Conservation (phyloP, 37 sponge, comb jelly and placozoan genomes). For the Oopsacas minuta region DNA sequence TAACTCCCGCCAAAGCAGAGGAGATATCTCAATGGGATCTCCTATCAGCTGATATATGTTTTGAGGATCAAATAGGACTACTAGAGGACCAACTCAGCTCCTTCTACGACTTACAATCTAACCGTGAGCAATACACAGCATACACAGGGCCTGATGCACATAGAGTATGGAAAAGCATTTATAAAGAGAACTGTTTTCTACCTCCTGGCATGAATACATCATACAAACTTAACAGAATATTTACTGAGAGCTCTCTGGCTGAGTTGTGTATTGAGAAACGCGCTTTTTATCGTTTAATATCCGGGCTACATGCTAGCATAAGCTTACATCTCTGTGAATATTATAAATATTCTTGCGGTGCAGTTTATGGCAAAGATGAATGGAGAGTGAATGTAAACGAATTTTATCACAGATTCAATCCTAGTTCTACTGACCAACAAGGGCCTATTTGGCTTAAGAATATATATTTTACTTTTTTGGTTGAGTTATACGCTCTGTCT, state of each 20-base stretch:
- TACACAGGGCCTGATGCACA: conserved; percentile 64
- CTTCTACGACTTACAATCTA: conserved; percentile 47
- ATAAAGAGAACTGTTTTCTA: conserved; percentile 90
- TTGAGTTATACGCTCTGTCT: conserved; percentile 72
- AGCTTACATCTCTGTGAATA: conserved; percentile 77
- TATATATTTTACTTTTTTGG: conserved; percentile 81
- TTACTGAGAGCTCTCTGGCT: conserved; percentile 14
- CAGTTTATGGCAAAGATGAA: not conserved
- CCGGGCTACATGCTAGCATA: conserved; percentile 96
- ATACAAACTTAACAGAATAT: conserved; percentile 24
- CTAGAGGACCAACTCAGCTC: not conserved
- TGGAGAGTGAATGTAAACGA: conserved; percentile 85
- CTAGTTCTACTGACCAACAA: conserved; percentile 64
- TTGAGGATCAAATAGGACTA: not conserved
- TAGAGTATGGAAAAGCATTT: conserved; percentile 82
- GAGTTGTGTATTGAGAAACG: conserved; percentile 90
- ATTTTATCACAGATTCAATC: conserved; percentile 72
- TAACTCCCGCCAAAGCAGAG: not conserved
- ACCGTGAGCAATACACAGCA: conserved; percentile 93
- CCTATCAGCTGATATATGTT: not conserved
- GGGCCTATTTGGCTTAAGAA: conserved; percentile 93
- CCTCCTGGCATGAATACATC: not conserved
- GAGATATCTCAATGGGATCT: not conserved
- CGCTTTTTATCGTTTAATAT: conserved; percentile 75
- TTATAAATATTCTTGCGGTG: conserved; percentile 24